phyloP scores from a whole-genome alignment of 2,888 invertebrate genomes.

The Autographa gamma region DNA sequence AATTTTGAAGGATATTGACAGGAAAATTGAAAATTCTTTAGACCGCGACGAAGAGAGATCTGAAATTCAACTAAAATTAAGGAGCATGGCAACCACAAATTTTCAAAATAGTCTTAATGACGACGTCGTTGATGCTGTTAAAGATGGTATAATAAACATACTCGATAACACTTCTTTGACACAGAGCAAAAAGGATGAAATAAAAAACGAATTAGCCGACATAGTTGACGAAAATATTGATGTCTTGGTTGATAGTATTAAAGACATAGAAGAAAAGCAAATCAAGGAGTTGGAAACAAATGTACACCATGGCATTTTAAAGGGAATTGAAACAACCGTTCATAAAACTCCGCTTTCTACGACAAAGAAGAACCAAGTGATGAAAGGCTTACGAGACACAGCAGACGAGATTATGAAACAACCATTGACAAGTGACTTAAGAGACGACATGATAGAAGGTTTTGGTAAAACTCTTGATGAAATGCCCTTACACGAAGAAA shows the following conservation, averaged over 20 bases:
- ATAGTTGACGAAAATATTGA: constrained; percentile 38
- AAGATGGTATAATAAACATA: constrained; percentile 1
- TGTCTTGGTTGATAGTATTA: constrained; percentile 19
- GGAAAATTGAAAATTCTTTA: background rate
- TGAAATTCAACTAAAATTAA: background rate
- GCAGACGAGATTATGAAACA: background rate
- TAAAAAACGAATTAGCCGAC: constrained; percentile 37
- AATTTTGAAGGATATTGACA: background rate
- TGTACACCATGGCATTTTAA: background rate
- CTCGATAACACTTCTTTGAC: background rate
- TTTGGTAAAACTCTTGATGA: background rate
- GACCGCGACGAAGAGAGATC: background rate
- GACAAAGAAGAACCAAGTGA: background rate
- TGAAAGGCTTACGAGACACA: background rate
- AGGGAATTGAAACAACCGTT: background rate
- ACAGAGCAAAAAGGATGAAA: constrained; percentile 9
- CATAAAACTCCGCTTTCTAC: background rate
- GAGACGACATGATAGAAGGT: background rate
- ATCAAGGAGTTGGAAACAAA: background rate
- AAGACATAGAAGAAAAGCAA: background rate
- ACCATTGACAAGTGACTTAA: background rate
- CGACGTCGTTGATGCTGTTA: background rate
- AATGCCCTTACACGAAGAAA: background rate
- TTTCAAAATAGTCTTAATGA: background rate
- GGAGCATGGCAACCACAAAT: background rate